Evolutionary conservation across 2,797 vertebrate genomes (phyloP).

Genomic region (Margarornis squamiger): DNA sequence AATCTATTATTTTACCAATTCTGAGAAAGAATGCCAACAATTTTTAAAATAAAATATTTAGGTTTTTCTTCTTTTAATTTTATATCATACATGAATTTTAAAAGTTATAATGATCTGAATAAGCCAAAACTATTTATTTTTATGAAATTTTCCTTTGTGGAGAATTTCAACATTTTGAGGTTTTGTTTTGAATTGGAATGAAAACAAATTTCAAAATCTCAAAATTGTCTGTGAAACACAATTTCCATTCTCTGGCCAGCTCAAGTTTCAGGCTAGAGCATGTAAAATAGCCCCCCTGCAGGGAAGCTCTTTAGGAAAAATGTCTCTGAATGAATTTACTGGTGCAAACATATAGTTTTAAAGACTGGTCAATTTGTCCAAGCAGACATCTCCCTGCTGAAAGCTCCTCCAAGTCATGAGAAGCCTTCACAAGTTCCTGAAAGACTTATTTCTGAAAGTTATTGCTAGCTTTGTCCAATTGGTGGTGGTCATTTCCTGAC

Average conservation of each 20-base stretch:
- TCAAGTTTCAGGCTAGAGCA: slow-evolving; percentile 36
- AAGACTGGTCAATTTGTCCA: not conserved
- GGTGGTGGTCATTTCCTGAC: not conserved
- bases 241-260: slow-evolving; percentile 56
- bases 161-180: slow-evolving; percentile 69
- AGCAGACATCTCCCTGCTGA: not conserved
- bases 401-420: not conserved
- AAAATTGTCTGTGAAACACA: slow-evolving; percentile 60
- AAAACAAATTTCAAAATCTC: slow-evolving; percentile 72
- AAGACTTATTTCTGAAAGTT: not conserved
- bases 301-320: slow-evolving; percentile 52
- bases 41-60: not conserved
- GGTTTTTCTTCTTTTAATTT: not conserved
- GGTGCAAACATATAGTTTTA: slow-evolving; percentile 23
- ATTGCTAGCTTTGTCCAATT: not conserved
- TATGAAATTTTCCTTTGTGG: slow-evolving; percentile 60
- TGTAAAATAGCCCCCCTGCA: slow-evolving; percentile 36
- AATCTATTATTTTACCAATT: not conserved
- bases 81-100: not conserved
- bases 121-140: slow-evolving; percentile 48
- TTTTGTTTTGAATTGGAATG: slow-evolving; percentile 63
- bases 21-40: not conserved
- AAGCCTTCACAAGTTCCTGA: not conserved
- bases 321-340: not conserved
- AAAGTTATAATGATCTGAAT: not conserved